phyloP scores from a whole-genome alignment of 2,797 vertebrate genomes.

The Rhincodon typus region DNA sequence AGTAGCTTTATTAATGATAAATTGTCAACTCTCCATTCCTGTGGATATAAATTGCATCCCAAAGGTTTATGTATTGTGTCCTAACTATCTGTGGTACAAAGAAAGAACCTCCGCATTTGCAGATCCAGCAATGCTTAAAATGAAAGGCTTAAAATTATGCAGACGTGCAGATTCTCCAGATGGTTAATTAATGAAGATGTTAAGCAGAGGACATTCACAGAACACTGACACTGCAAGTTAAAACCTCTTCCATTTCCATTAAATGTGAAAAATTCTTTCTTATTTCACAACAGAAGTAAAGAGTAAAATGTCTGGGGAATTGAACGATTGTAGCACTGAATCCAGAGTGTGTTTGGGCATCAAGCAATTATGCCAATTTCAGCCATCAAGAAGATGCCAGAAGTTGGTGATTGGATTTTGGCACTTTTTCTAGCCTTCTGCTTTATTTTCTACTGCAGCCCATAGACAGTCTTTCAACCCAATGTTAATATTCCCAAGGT shows the following conservation, averaged over 20 bases:
- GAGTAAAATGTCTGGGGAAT: neutral
- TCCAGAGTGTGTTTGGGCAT: neutral
- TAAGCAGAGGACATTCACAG: no score
- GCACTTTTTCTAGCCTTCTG: neutral
- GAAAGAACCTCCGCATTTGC: neutral
- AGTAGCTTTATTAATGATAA: neutral
- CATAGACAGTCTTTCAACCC: neutral
- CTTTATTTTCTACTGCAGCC: neutral
- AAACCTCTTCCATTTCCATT: neutral
- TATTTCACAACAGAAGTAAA: neutral
- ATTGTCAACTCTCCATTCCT: neutral
- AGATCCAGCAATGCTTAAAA: neutral
- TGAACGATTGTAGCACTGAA: neutral
- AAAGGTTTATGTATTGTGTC: neutral
- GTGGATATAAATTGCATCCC: neutral
- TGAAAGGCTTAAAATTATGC: neutral
- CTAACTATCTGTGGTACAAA: no score
- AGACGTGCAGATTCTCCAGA: neutral
- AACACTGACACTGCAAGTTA: neutral
- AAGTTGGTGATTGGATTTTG: neutral
- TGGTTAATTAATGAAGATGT: neutral
- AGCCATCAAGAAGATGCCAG: neutral
- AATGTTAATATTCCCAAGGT: neutral
- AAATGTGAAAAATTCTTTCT: neutral
- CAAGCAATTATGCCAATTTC: neutral